phyloP scores from a whole-genome alignment of 2,113 vertebrate genomes.

The Dromiciops gliroides region DNA sequence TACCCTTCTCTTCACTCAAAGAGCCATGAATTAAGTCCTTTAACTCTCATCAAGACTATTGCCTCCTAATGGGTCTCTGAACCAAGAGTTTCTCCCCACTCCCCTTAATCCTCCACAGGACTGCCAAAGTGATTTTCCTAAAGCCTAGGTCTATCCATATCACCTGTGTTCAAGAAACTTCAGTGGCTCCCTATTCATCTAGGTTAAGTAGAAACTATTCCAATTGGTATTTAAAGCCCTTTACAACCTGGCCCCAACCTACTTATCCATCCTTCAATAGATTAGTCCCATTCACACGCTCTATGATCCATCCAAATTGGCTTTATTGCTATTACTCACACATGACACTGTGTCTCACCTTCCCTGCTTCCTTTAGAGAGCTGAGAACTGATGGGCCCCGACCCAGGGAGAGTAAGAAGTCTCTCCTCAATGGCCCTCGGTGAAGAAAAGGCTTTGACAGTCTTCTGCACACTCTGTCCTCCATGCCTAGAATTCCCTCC shows the following conservation, averaged over 20 bases:
- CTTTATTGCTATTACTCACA: no score
- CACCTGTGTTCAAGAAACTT: neutral
- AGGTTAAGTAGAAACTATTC: neutral
- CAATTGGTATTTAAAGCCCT: neutral
- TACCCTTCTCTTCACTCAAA: neutral
- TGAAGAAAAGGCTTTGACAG: slow-evolving; percentile 73
- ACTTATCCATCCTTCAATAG: no score
- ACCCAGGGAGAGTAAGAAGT: neutral
- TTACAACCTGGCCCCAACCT: neutral
- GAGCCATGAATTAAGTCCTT: neutral
- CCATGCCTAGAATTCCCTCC: neutral
- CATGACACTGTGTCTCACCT: neutral
- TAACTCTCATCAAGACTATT: neutral
- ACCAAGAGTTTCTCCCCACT: neutral
- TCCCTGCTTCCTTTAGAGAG: slow-evolving; percentile 67
- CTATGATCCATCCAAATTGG: neutral
- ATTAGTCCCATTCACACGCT: neutral
- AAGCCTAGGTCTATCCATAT: neutral
- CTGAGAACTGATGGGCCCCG: neutral
- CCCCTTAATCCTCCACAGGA: neutral
- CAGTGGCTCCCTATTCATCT: neutral
- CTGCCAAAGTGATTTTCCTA: neutral
- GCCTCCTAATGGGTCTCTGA: neutral
- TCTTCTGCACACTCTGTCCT: no score
- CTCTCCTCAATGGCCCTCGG: slow-evolving; percentile 77